Evolutionary conservation across 2,797 vertebrate genomes (phyloP).

Genomic region (Limnodromus scolopaceus): DNA sequence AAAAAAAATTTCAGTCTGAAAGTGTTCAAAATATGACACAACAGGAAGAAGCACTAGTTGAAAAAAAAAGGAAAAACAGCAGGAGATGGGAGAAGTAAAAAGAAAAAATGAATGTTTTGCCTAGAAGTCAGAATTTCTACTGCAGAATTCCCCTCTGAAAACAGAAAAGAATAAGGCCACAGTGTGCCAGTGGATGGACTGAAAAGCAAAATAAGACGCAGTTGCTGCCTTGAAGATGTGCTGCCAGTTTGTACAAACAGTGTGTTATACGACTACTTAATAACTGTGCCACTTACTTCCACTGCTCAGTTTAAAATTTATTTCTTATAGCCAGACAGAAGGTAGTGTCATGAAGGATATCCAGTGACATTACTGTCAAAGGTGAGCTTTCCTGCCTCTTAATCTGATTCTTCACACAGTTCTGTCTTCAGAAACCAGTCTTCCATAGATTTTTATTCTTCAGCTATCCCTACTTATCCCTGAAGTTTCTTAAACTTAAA

Average conservation of each 20-base stretch:
- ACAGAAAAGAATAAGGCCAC: not conserved
- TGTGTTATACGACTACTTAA: not conserved
- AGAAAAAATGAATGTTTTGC: rapidly evolving
- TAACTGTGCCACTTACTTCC: not conserved
- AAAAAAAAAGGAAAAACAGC: not conserved
- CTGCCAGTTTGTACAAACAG: not conserved
- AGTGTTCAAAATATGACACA: not conserved
- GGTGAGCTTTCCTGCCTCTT: not conserved
- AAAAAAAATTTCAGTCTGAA: not conserved
- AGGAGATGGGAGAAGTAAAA: not conserved
- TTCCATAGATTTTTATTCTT: not conserved
- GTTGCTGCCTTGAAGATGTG: not conserved
- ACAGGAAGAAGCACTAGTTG: not conserved
- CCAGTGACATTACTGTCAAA: not conserved
- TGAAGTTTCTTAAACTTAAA: not conserved
- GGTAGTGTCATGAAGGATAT: not conserved
- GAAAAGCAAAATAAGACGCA: not conserved
- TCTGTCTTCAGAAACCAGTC: not conserved
- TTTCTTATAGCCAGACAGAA: not conserved
- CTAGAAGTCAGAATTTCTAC: not conserved
- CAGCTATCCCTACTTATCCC: not conserved
- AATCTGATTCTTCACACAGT: not conserved
- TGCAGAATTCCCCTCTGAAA: not conserved
- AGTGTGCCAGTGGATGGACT: rapidly evolving
- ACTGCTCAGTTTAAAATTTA: not conserved